A percentile compares a stretch with the other conserved stretches of the same genome.
phyloP scores from a whole-genome alignment of 37 sponge, comb jelly and placozoan species.

The Geodia barretti region DNA sequence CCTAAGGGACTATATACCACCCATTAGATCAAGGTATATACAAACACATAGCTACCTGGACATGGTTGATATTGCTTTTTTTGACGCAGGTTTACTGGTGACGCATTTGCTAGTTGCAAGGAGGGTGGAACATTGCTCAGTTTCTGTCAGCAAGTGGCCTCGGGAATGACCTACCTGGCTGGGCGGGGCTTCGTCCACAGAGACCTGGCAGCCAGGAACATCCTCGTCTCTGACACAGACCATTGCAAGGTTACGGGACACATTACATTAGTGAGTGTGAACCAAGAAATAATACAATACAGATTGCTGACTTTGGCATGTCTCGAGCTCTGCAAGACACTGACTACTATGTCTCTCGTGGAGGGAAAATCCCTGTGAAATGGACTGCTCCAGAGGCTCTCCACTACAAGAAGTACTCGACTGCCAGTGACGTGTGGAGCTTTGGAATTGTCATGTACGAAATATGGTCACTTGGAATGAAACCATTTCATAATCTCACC shows the following conservation, averaged over 20 bases:
- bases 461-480: background rate
- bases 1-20: background rate
- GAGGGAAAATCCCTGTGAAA: background rate
- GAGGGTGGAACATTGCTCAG: slow-evolving; percentile 6
- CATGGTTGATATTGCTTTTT: too few species aligned
- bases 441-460: background rate
- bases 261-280: too few species aligned
- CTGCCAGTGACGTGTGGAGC: too few species aligned
- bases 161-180: slow-evolving; percentile 18
- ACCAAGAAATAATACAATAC: too few species aligned
- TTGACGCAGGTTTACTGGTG: too few species aligned
- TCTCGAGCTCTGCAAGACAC: background rate
- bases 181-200: background rate
- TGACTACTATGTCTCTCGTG: background rate
- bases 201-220: slow-evolving; percentile 39
- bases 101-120: background rate
- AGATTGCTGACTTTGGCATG: slow-evolving; percentile 8
- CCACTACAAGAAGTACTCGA: background rate
- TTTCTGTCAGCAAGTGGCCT: slow-evolving; percentile 27
- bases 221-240: slow-evolving; percentile 12
- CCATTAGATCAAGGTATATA: background rate
- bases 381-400: slow-evolving; percentile 9
- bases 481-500: background rate
- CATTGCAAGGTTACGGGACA: slow-evolving; percentile 45
- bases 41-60: too few species aligned